These are phyloP conservation scores for Syrphus vitripennis DNA, from an alignment of 2,888 invertebrate species.

Conservation along the genomic window DNA sequence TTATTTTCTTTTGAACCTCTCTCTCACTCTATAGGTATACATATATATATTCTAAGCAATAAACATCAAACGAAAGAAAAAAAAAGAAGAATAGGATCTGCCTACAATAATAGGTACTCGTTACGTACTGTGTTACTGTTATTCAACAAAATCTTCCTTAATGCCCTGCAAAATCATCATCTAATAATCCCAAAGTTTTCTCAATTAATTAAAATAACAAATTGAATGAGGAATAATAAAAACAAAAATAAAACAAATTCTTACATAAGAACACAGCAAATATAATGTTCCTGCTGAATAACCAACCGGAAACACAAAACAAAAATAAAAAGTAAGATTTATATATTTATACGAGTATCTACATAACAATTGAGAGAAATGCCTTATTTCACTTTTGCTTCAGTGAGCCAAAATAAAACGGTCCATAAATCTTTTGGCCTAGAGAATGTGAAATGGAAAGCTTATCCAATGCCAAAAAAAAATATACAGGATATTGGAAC, in stretches of 20 bases:
- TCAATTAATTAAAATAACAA: constrained; percentile 28
- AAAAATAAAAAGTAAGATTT: not conserved
- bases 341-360: too few relatives aligned
- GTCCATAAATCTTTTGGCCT: constrained; percentile 41
- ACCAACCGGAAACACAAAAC: not conserved
- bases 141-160: not conserved
- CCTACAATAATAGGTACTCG: not conserved
- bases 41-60: not conserved
- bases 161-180: constrained; percentile 10
- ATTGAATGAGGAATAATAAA: not conserved
- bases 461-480: not conserved
- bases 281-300: not conserved
- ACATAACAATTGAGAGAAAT: constrained; percentile 1
- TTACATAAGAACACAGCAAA: not conserved
- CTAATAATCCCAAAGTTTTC: constrained; percentile 7
- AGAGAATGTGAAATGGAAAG: constrained; percentile 16
- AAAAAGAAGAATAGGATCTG: too few relatives aligned
- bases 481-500: not conserved
- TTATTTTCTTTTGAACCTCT: not conserved
- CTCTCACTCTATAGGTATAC: too few relatives aligned
- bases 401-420: constrained; percentile 39
- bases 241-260: not conserved
- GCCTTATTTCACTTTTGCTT: constrained; percentile 31
- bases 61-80: constrained; percentile 6
- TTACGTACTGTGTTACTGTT: too few relatives aligned